Conservation (phyloP, 1,140 invertebrate genomes). For the Galleria mellonella region DNA sequence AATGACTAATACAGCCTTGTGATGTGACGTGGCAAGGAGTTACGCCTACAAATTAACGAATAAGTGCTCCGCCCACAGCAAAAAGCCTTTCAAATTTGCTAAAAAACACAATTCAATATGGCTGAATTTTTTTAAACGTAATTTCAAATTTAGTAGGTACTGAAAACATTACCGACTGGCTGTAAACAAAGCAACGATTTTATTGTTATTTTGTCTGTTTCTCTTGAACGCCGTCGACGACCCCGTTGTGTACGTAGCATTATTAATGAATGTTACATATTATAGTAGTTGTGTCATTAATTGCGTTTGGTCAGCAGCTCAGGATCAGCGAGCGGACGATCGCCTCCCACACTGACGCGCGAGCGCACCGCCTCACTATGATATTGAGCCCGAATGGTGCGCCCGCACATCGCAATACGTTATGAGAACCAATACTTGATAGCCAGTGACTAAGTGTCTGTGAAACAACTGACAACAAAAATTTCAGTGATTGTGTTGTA, state of each 20-base stretch:
- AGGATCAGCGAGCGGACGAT: slow-evolving; percentile 38
- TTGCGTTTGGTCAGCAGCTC: slow-evolving; percentile 40
- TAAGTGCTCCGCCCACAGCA: slow-evolving; percentile 59
- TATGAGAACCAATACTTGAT: slow-evolving; percentile 30
- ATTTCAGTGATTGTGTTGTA: slow-evolving; percentile 11
- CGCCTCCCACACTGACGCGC: slow-evolving; percentile 41
- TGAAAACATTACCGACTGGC: too few species aligned
- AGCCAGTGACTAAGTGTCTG: slow-evolving; percentile 46
- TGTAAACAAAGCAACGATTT: too few species aligned
- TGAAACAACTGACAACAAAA: slow-evolving; percentile 23
- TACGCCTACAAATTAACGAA: slow-evolving; percentile 52
- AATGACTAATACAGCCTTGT: slow-evolving; percentile 49
- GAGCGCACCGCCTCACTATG: slow-evolving; percentile 51
- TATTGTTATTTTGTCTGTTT: too few species aligned
- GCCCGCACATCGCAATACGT: slow-evolving; percentile 27
- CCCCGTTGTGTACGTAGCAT: too few species aligned
- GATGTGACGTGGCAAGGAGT: slow-evolving; percentile 23
- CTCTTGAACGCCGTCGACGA: too few species aligned
- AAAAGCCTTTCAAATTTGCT: slow-evolving; percentile 26
- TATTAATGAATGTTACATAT: too few species aligned
- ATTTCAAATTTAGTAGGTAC: too few species aligned
- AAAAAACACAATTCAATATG: slow-evolving; percentile 23
- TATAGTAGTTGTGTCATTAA: slow-evolving; percentile 14
- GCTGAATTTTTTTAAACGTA: slow-evolving; percentile 1
- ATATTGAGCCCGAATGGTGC: not conserved